phyloP scores from a whole-genome alignment of 2,113 vertebrate species.

The Colossoma macropomum region DNA sequence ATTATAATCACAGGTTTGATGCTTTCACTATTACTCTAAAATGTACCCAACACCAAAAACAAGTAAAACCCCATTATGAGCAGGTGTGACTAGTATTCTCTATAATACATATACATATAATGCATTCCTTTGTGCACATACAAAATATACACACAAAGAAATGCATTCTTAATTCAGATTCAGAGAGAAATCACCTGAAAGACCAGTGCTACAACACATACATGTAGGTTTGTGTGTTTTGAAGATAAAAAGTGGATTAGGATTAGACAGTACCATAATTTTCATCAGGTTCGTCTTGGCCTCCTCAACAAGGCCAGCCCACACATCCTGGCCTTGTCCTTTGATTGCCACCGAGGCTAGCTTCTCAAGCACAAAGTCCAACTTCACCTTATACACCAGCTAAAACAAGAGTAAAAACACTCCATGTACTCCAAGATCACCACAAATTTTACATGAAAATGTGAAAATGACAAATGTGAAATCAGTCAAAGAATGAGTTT shows the following conservation, averaged over 20 bases:
- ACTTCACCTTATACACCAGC: slow-evolving; percentile 96
- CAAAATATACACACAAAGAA: too few species aligned
- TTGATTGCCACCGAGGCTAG: slow-evolving; percentile 82
- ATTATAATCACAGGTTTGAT: too few species aligned
- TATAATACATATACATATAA: too few species aligned
- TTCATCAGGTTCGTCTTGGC: slow-evolving; percentile 90
- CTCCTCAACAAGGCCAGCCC: slow-evolving; percentile 85
- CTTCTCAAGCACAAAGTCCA: slow-evolving; percentile 88
- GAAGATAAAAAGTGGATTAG: not conserved
- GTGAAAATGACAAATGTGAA: not conserved
- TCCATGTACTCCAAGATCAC: not conserved
- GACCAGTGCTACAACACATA: too few species aligned
- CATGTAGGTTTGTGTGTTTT: not conserved
- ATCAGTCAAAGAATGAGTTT: not conserved
- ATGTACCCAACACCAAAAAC: too few species aligned
- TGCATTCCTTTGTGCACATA: too few species aligned
- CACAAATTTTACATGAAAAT: not conserved
- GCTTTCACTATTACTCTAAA: too few species aligned
- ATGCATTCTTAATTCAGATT: too few species aligned
- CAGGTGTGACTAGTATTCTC: too few species aligned
- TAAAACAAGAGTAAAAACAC: slow-evolving; percentile 55
- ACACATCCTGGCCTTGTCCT: slow-evolving; percentile 68
- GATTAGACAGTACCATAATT: slow-evolving; percentile 79
- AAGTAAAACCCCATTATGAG: too few species aligned
- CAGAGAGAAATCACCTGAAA: too few species aligned